These are phyloP conservation scores for Mesaphorura yosii DNA, from an alignment of 1,140 invertebrate species.

Conservation along the genomic window DNA sequence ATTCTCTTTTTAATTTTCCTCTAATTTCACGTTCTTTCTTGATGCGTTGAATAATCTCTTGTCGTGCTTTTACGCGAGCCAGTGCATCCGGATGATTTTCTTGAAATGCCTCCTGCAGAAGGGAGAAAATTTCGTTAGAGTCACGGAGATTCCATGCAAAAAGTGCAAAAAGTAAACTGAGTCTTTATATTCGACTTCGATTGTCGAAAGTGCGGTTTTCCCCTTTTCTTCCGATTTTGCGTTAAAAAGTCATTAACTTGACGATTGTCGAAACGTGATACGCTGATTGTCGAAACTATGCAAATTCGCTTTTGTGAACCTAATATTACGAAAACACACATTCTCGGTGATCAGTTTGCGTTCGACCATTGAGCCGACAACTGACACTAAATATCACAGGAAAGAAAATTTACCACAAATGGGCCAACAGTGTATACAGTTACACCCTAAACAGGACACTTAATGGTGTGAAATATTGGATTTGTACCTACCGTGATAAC, in stretches of 20 bases:
- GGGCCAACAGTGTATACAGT: too few relatives aligned
- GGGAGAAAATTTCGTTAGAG: slow-evolving; percentile 2
- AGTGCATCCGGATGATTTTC: too few relatives aligned
- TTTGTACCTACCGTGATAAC: too few relatives aligned
- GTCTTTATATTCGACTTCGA: too few relatives aligned
- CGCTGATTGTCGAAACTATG: neutral
- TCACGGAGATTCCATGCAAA: neutral
- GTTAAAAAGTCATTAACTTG: neutral
- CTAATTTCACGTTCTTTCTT: neutral
- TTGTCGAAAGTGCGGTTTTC: too few relatives aligned
- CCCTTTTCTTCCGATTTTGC: too few relatives aligned
- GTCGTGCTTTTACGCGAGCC: neutral
- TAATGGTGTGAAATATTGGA: too few relatives aligned
- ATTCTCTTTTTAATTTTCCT: slow-evolving; percentile 3
- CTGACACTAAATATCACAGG: too few relatives aligned
- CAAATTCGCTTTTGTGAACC: neutral
- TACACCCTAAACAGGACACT: too few relatives aligned
- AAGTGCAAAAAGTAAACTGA: neutral
- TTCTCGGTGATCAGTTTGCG: too few relatives aligned
- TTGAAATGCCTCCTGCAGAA: neutral
- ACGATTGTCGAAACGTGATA: neutral
- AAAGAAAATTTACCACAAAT: too few relatives aligned
- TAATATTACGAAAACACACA: neutral
- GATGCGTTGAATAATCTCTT: neutral
- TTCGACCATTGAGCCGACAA: too few relatives aligned